Percentiles rank a stretch among this genome's conserved stretches.
These are phyloP conservation scores for Centropristis striata DNA, from an alignment of 2,113 vertebrate genomes.

Conservation along the genomic window DNA sequence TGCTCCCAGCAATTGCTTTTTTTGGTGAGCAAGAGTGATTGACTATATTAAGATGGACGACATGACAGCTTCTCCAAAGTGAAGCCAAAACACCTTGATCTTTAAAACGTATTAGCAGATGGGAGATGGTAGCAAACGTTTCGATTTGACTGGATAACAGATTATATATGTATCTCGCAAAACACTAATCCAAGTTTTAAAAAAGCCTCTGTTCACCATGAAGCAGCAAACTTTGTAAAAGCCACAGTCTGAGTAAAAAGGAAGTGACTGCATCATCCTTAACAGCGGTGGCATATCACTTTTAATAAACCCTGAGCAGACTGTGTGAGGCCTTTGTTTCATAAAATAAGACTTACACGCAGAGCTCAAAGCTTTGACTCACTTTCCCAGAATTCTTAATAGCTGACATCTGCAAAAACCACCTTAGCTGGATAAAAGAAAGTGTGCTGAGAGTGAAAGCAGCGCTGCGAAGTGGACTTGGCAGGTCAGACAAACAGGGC, in stretches of 20 bases:
- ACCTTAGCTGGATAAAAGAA: not conserved
- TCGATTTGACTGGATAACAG: too few relatives aligned
- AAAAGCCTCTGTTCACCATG: not conserved
- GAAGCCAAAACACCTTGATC: too few relatives aligned
- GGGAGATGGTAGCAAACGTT: too few relatives aligned
- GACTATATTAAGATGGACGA: too few relatives aligned
- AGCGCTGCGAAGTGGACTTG: conserved; percentile 2
- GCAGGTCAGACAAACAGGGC: conserved; percentile 25
- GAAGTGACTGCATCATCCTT: conserved; percentile 13
- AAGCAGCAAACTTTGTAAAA: not conserved
- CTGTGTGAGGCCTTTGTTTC: not conserved
- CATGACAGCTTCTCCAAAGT: too few relatives aligned
- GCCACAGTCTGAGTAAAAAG: not conserved
- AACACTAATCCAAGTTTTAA: not conserved
- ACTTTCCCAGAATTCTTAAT: not conserved
- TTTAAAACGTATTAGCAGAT: too few relatives aligned
- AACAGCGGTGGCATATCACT: not conserved
- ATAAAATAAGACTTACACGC: not conserved
- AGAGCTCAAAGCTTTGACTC: not conserved
- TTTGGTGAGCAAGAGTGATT: too few relatives aligned
- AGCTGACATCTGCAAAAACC: conserved; percentile 13
- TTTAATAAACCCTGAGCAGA: not conserved
- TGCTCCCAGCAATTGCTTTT: too few relatives aligned
- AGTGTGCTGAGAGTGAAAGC: conserved; percentile 8
- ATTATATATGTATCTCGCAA: too few relatives aligned